phyloP scores from a whole-genome alignment of 2,888 invertebrate species.

The Apamea monoglypha region DNA sequence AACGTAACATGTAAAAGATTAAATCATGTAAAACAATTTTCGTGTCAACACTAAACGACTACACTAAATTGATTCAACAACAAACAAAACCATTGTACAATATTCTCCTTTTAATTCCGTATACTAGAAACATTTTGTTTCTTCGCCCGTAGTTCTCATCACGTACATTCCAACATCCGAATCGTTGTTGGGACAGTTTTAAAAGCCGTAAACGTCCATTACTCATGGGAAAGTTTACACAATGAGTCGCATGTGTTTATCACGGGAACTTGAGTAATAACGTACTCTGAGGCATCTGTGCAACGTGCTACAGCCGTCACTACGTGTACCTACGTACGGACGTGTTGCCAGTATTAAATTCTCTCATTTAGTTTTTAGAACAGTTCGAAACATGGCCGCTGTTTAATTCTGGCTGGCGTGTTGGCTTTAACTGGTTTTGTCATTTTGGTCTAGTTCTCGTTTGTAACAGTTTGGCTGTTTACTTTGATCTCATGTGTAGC shows the following conservation, averaged over 20 bases:
- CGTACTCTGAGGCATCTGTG: conserved; percentile 63
- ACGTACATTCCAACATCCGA: conserved; percentile 55
- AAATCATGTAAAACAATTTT: neutral
- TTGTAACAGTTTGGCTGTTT: conserved; percentile 45
- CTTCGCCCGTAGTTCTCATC: conserved; percentile 51
- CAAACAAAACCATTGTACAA: conserved; percentile 13
- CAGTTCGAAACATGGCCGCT: conserved; percentile 39
- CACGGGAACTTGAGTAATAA: conserved; percentile 75
- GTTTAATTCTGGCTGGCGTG: conserved; percentile 33
- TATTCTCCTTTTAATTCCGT: conserved; percentile 25
- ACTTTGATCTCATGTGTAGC: conserved; percentile 23
- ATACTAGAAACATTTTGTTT: conserved; percentile 31
- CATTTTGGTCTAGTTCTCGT: conserved; percentile 40
- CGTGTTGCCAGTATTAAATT: conserved; percentile 54
- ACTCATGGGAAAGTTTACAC: conserved; percentile 77
- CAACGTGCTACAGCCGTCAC: conserved; percentile 48
- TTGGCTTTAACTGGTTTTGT: conserved; percentile 57
- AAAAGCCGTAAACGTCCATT: conserved; percentile 72
- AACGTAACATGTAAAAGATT: neutral
- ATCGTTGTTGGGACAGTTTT: conserved; percentile 62
- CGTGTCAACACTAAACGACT: neutral
- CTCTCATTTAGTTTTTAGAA: conserved; percentile 64
- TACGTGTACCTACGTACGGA: conserved; percentile 36
- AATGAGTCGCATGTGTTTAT: conserved; percentile 77
- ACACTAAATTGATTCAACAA: conserved; percentile 14